These are phyloP conservation scores for Macrocentrus cingulum DNA, from an alignment of 1,140 invertebrate species.

Conservation along the genomic window DNA sequence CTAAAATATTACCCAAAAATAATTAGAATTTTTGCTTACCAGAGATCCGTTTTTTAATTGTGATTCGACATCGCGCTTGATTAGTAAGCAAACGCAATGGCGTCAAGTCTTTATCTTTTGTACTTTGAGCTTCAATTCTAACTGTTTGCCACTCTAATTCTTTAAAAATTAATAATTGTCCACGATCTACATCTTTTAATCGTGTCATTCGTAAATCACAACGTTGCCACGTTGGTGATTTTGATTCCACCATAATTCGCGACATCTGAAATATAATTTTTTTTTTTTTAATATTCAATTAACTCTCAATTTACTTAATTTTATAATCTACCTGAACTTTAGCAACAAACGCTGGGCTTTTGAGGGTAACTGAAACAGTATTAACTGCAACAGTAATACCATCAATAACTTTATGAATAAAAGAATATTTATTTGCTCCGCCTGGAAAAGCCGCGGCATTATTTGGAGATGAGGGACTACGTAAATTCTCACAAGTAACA, in stretches of 20 bases:
- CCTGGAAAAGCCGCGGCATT: conserved; percentile 62
- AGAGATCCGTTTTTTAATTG: conserved; percentile 90
- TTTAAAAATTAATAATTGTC: conserved; percentile 95
- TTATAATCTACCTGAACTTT: conserved; percentile 79
- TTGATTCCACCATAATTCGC: conserved; percentile 88
- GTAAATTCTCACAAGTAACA: conserved; percentile 85
- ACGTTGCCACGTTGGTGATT: conserved; percentile 84
- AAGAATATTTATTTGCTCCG: conserved; percentile 78
- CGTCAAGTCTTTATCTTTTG: conserved; percentile 77
- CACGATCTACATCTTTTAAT: conserved; percentile 84
- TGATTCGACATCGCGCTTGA: conserved; percentile 92
- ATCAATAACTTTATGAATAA: conserved; percentile 94
- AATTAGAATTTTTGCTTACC: conserved; percentile 68
- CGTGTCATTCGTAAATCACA: conserved; percentile 84
- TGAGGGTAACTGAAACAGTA: conserved; percentile 90
- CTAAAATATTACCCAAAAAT: no score
- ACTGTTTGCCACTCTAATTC: conserved; percentile 97
- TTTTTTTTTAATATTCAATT: conserved; percentile 12
- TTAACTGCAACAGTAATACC: conserved; percentile 96
- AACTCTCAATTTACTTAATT: background rate
- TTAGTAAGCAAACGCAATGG: conserved; percentile 92
- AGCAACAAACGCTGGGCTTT: conserved; percentile 90
- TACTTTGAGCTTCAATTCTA: conserved; percentile 88
- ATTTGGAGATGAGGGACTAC: conserved; percentile 65
- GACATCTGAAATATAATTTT: conserved; percentile 70